Evolutionary conservation across 2,797 vertebrate genomes (phyloP).

Genomic region (Microctenopoma lineatum): DNA sequence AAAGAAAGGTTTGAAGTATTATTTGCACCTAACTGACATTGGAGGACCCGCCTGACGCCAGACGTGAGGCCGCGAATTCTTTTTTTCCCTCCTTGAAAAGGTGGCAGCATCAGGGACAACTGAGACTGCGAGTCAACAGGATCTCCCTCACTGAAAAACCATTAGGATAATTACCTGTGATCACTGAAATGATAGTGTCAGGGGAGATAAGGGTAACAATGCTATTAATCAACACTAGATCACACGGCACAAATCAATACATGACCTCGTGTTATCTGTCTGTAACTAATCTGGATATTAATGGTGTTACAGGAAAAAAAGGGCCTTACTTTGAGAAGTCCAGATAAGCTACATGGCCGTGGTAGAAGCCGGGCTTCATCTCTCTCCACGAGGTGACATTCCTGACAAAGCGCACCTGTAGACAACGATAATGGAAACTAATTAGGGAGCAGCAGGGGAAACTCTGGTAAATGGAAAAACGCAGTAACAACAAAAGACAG

Average conservation of each 20-base stretch:
- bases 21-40: neutral
- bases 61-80: conserved; percentile 1
- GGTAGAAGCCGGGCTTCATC: conserved; percentile 98
- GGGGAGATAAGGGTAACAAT: conserved; percentile 70
- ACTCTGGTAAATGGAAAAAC: conserved; percentile 2
- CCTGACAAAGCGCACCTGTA: conserved; percentile 95
- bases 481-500: conserved; percentile 5
- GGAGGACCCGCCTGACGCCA: neutral
- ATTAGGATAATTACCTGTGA: conserved; percentile 74
- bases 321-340: conserved; percentile 93
- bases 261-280: conserved; percentile 49
- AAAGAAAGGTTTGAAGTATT: neutral
- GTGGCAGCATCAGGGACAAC: conserved; percentile 14
- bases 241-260: conserved; percentile 64
- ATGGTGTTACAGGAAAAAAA: conserved; percentile 58
- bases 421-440: conserved; percentile 54
- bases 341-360: conserved; percentile 94
- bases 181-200: conserved; percentile 60
- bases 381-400: conserved; percentile 96
- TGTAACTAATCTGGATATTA: conserved; percentile 70
- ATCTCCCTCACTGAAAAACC: conserved; percentile 41
- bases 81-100: conserved; percentile 28
- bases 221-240: conserved; percentile 70
- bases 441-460: conserved; percentile 28
- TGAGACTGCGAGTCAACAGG: conserved; percentile 17